Conservation (phyloP, 2,888 invertebrate genomes). For the Slavum lentiscoides region DNA sequence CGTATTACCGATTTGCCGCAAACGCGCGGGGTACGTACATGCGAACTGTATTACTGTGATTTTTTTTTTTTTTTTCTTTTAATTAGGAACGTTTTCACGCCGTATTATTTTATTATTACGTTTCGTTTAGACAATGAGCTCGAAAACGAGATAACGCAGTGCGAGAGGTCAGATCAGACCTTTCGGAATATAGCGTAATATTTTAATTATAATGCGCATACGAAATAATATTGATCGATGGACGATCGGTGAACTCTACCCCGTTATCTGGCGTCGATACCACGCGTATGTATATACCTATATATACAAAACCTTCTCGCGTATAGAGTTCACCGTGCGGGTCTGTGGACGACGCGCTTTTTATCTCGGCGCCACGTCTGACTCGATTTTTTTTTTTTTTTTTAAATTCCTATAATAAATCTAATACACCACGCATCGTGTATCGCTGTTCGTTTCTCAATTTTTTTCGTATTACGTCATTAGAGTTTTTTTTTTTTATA, state of each 20-base stretch:
- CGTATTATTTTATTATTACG: constrained; percentile 3
- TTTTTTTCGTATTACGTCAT: too few species aligned
- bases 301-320: too few species aligned
- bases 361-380: constrained; percentile 49
- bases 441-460: not conserved
- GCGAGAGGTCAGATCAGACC: constrained; percentile 9
- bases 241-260: too few species aligned
- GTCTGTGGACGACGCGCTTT: constrained; percentile 28
- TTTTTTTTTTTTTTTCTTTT: constrained; percentile 12
- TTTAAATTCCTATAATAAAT: constrained; percentile 15
- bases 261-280: too few species aligned
- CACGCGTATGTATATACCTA: too few species aligned
- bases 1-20: too few species aligned
- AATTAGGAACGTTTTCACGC: constrained; percentile 14
- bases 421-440: not conserved
- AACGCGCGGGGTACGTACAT: too few species aligned
- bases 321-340: not conserved
- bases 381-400: constrained; percentile 43
- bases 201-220: constrained; percentile 32
- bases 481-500: too few species aligned
- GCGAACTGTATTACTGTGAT: too few species aligned
- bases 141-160: constrained; percentile 2
- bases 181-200: not conserved
- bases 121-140: constrained; percentile 24
- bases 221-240: too few species aligned